Conservation (phyloP, 1,140 invertebrate genomes). For the Oedothorax gibbosus region DNA sequence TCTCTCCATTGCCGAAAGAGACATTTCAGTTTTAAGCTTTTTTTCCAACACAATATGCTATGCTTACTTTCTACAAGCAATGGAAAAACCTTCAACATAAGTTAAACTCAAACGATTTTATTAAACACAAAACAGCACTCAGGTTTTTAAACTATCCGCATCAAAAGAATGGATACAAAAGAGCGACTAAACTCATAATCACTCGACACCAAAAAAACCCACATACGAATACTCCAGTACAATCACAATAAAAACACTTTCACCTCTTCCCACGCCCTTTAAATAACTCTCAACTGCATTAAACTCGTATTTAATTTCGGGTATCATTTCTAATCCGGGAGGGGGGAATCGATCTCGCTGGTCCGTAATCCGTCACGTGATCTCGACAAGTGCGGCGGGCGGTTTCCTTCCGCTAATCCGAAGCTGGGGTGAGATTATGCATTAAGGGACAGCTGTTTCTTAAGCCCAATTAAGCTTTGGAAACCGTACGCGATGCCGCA, state of each 20-base stretch:
- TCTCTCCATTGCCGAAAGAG: too few species aligned
- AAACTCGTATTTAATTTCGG: conserved; percentile 52
- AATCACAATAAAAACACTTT: not conserved
- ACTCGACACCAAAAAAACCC: too few species aligned
- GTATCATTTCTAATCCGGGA: conserved; percentile 29
- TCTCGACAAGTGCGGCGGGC: conserved; percentile 47
- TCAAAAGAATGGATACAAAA: too few species aligned
- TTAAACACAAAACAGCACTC: too few species aligned
- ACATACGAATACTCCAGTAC: too few species aligned
- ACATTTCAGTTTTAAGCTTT: too few species aligned
- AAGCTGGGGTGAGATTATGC: conserved; percentile 28
- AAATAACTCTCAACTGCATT: conserved; percentile 20
- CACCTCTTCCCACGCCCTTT: not conserved
- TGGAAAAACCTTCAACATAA: too few species aligned
- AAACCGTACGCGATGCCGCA: conserved; percentile 53
- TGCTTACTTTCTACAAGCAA: too few species aligned
- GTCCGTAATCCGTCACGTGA: conserved; percentile 52
- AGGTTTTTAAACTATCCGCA: too few species aligned
- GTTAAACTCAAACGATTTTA: too few species aligned
- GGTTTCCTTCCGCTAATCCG: conserved; percentile 51
- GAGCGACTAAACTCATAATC: too few species aligned
- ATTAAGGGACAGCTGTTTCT: conserved; percentile 56
- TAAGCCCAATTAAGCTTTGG: conserved; percentile 59
- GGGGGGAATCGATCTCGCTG: not conserved
- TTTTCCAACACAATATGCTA: too few species aligned